Evolutionary conservation across 2,797 vertebrate genomes (phyloP), one percentile per base, ranked within the genome.

Genomic region (Ctenosaura bakeri): DNA sequence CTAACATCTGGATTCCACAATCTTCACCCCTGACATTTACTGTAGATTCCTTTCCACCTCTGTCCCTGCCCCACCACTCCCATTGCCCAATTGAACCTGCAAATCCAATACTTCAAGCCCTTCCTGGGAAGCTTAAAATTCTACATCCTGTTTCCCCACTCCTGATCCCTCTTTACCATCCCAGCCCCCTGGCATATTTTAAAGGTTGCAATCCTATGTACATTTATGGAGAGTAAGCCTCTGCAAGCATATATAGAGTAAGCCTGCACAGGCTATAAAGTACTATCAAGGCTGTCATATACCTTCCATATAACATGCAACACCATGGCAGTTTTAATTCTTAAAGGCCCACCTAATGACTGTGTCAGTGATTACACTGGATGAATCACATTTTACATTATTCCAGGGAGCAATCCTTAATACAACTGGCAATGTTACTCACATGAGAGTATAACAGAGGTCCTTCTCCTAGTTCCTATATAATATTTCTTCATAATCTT

Each of bases 331-430:
- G 91, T 92, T 94, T 91, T 80, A 92, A 94, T 92, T 94, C 89
- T 26, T 83, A 93, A 94, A 93, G 78, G 84, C 92, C 85, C 89
- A 88, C 90, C 93, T 73, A 74, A 4, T 95, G 80, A 87, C 88
- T 89, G 88, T 92, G 78, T 92, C 92, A 94, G 88, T 92, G 93
- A 92, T 16, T 1, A 76, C 91, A 82, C 66, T 93, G 80, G 89
- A 86, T 71, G 83, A 91, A 92, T 93, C 92, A 95, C 91, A 92
- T 91, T 91, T 81, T 92, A 89, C 84, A 92, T 88, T 91, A 86
- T 91, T 29, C 9, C 42, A 78, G 46, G 80, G 87, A 89, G 59
- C 90, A 92, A 93, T 93, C 56, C 77, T 79, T n/a, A n/a, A 78
- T 69, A 69, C 22, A 62, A 90, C 82, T 93, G 87, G 88, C 69